phyloP scores from a whole-genome alignment of 2,797 vertebrate species.

The Loriculus beryllinus region DNA sequence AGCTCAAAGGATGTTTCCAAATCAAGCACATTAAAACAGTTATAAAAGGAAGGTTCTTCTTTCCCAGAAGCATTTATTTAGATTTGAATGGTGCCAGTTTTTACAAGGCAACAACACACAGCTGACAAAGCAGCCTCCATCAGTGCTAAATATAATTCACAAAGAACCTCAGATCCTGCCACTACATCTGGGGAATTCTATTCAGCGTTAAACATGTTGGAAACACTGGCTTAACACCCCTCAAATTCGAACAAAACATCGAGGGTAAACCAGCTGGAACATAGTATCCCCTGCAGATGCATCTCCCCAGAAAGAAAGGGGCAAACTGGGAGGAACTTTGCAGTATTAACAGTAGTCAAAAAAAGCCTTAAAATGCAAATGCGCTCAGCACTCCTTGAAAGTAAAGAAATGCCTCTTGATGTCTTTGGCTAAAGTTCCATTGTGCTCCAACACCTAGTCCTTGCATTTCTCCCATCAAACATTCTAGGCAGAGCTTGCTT shows the following conservation, averaged over 20 bases:
- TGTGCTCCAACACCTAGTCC: background rate
- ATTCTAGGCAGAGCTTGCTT: background rate
- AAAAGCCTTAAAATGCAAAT: background rate
- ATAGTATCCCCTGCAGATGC: background rate
- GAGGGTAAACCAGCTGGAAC: background rate
- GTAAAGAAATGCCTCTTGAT: background rate
- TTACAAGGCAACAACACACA: background rate
- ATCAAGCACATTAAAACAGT: background rate
- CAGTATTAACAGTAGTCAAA: background rate
- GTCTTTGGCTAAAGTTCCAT: background rate
- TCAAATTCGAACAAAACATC: background rate
- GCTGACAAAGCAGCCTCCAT: constrained; percentile 41
- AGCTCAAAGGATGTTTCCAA: background rate
- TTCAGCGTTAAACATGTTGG: background rate
- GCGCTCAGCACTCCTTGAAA: background rate
- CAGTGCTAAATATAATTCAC: constrained; percentile 10
- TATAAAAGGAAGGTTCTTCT: constrained; percentile 6
- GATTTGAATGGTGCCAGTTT: constrained; percentile 5
- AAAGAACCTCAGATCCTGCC: constrained; percentile 18
- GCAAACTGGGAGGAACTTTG: background rate
- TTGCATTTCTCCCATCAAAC: background rate
- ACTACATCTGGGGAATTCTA: background rate
- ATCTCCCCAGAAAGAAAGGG: background rate
- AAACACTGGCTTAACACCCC: background rate
- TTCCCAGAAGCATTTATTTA: background rate